A percentile compares a stretch with the other conserved stretches of the same genome.
phyloP scores from a whole-genome alignment of 2,113 vertebrate species.

The Vicugna pacos region DNA sequence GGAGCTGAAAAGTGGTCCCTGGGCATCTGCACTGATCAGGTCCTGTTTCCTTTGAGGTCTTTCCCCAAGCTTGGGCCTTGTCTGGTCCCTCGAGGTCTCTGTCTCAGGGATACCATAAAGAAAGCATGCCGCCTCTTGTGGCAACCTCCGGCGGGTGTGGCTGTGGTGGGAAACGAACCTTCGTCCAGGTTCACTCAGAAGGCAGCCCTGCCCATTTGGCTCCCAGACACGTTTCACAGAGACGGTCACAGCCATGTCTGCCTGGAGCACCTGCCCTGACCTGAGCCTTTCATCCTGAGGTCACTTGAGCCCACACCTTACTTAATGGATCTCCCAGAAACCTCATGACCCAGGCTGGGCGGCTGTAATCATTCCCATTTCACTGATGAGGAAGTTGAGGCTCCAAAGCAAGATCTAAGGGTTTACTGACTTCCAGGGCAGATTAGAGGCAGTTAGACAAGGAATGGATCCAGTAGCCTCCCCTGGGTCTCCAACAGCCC shows the following conservation, averaged over 20 bases:
- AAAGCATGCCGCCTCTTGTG: fast-evolving
- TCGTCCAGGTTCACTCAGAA: too few species aligned
- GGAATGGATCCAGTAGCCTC: background rate
- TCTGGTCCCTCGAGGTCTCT: background rate
- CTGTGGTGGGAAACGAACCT: background rate
- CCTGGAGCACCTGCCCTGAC: background rate
- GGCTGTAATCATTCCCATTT: background rate
- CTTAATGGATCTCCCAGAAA: background rate
- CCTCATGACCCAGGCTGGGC: background rate
- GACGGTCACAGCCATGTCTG: fast-evolving
- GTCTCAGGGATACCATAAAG: background rate
- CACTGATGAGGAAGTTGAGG: background rate
- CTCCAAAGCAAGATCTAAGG: background rate
- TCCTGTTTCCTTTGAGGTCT: background rate
- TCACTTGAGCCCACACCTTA: fast-evolving
- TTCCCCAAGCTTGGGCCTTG: background rate
- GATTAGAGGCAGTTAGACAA: background rate
- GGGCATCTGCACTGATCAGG: background rate
- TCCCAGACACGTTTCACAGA: fast-evolving
- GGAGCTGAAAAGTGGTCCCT: too few species aligned
- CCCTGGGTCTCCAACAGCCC: background rate
- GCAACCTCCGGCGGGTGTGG: background rate
- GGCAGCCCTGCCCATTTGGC: fast-evolving
- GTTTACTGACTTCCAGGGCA: fast-evolving
- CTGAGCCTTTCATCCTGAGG: background rate